phyloP scores from a whole-genome alignment of 2,113 vertebrate genomes.

The Pelecanus crispus region DNA sequence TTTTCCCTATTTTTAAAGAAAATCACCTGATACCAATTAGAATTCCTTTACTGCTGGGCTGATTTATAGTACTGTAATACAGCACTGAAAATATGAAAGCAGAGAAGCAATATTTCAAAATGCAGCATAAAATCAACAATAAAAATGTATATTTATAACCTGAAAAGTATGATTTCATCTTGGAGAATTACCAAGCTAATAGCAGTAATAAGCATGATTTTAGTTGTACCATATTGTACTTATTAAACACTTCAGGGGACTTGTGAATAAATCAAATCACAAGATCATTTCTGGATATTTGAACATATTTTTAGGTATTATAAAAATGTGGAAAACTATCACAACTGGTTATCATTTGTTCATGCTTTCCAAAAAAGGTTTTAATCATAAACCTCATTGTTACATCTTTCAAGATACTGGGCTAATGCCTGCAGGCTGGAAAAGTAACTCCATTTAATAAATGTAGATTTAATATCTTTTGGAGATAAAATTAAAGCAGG shows the following conservation, averaged over 20 bases:
- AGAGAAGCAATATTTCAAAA: conserved; percentile 87
- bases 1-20: conserved; percentile 48
- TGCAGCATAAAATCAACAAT: conserved; percentile 84
- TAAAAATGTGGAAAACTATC: conserved; percentile 78
- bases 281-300: conserved; percentile 78
- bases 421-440: conserved; percentile 34
- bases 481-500: conserved; percentile 67
- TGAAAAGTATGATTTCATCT: conserved; percentile 86
- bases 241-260: conserved; percentile 81
- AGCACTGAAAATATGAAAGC: conserved; percentile 83
- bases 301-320: conserved; percentile 78
- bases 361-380: conserved; percentile 70
- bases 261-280: conserved; percentile 83
- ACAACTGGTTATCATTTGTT: conserved; percentile 81
- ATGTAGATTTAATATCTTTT: conserved; percentile 65
- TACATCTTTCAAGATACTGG: conserved; percentile 63
- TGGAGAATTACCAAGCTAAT: conserved; percentile 85
- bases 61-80: conserved; percentile 82
- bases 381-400: conserved; percentile 69
- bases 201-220: conserved; percentile 82
- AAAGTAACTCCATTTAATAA: conserved; percentile 70
- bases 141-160: conserved; percentile 87
- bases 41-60: conserved; percentile 74
- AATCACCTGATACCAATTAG: conserved; percentile 85
- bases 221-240: conserved; percentile 81